A percentile compares a stretch with the other conserved stretches of the same genome.
Conservation (phyloP, 30 jellyfish, hydroid and myxozoan species). For the Hydractinia symbiolongicarpus region DNA sequence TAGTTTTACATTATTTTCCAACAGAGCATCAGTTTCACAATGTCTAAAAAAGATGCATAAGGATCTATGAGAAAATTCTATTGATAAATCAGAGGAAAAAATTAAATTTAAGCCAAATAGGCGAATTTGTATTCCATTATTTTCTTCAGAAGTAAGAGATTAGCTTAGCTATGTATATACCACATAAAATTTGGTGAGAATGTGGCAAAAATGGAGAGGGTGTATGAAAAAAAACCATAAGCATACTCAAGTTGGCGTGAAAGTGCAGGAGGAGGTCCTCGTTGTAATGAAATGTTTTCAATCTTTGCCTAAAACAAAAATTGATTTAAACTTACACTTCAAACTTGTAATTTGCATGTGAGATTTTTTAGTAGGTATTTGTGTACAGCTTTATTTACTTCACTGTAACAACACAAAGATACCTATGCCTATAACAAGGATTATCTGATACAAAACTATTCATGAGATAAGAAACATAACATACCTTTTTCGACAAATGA, state of each 20-base stretch:
- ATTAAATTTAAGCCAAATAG: too few species aligned
- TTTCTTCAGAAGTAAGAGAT: background rate
- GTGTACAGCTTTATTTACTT: too few species aligned
- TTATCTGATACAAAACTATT: background rate
- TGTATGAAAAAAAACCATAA: background rate
- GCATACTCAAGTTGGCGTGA: constrained; percentile 69
- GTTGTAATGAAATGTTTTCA: constrained; percentile 43
- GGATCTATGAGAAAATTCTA: too few species aligned
- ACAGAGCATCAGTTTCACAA: too few species aligned
- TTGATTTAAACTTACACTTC: background rate
- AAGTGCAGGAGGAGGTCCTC: constrained; percentile 60
- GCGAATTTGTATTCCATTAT: too few species aligned
- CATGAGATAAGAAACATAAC: background rate
- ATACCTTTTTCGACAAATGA: constrained; percentile 79
- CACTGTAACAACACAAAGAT: too few species aligned
- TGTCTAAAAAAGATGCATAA: too few species aligned
- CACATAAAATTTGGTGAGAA: background rate
- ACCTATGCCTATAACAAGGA: background rate
- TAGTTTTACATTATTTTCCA: too few species aligned
- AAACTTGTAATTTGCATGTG: background rate
- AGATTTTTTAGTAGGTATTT: too few species aligned
- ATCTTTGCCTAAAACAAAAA: constrained; percentile 53
- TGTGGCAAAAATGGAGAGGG: background rate
- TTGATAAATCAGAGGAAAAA: too few species aligned
- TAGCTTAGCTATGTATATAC: background rate